These are phyloP conservation scores for Philypnodon macrostomus DNA, from an alignment of 2,797 vertebrate genomes.

Conservation along the genomic window DNA sequence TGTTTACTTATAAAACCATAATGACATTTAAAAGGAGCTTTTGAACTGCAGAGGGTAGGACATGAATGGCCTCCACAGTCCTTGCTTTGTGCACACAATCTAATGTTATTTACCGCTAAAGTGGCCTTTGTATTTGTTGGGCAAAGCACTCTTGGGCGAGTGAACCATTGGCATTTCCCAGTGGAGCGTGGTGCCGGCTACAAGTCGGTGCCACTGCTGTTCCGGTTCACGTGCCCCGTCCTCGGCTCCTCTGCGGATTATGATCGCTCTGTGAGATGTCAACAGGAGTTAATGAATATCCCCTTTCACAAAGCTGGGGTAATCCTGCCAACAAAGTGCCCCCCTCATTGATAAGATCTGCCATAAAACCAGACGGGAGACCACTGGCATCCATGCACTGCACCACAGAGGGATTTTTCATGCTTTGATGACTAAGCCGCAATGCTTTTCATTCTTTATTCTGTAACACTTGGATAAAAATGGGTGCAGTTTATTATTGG, in stretches of 20 bases:
- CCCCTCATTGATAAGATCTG: slow-evolving; percentile 70
- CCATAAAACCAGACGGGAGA: slow-evolving; percentile 59
- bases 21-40: slow-evolving; percentile 8
- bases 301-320: slow-evolving; percentile 62
- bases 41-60: slow-evolving; percentile 9
- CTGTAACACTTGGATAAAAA: slow-evolving; percentile 56
- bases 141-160: slow-evolving; percentile 33
- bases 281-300: slow-evolving; percentile 77
- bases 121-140: slow-evolving; percentile 31
- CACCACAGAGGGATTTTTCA: slow-evolving; percentile 68
- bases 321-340: slow-evolving; percentile 72
- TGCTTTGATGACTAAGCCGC: slow-evolving; percentile 62
- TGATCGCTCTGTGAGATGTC: slow-evolving; percentile 68
- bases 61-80: slow-evolving; percentile 5
- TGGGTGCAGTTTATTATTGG: slow-evolving; percentile 69
- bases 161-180: slow-evolving; percentile 45
- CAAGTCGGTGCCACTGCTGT: slow-evolving; percentile 33
- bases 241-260: slow-evolving; percentile 58
- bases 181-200: slow-evolving; percentile 15
- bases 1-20: slow-evolving; percentile 1
- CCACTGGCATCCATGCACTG: slow-evolving; percentile 56
- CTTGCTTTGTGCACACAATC: slow-evolving; percentile 6
- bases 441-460: slow-evolving; percentile 64
- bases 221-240: slow-evolving; percentile 45
- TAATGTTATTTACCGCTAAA: slow-evolving; percentile 48